Percentiles rank a stretch among this genome's conserved stretches.
Conservation (phyloP, 2,113 vertebrate genomes). For the Myrmophylax atrothorax region DNA sequence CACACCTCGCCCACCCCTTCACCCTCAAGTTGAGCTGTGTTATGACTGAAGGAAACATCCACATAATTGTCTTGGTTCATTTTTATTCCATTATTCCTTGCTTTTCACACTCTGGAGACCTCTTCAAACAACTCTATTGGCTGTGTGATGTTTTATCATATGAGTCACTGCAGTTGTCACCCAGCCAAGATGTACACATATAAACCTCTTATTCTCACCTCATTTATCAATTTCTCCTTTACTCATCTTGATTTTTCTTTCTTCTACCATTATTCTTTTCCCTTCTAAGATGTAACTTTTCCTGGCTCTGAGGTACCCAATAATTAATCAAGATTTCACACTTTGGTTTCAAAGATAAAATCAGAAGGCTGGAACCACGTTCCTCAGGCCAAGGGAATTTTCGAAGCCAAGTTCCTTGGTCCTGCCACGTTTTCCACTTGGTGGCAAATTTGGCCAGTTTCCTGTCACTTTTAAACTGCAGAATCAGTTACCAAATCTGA, state of each 20-base stretch:
- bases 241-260: not conserved
- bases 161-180: conserved; percentile 9
- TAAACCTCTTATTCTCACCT: not conserved
- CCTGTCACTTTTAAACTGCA: not conserved
- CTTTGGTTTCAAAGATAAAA: not conserved
- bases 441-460: not conserved
- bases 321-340: not conserved
- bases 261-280: not conserved
- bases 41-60: not conserved
- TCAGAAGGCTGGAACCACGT: not conserved
- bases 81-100: not conserved
- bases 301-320: not conserved
- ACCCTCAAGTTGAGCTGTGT: not conserved
- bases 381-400: not conserved
- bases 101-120: not conserved
- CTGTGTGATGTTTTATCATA: not conserved
- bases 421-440: not conserved
- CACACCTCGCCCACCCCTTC: not conserved
- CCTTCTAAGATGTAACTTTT: not conserved
- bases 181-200: not conserved
- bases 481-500: not conserved
- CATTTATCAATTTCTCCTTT: not conserved
- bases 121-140: not conserved
- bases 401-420: not conserved
- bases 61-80: not conserved